Evolutionary conservation across 1,140 invertebrate species (phyloP).

Genomic region (Aplysia californica): DNA sequence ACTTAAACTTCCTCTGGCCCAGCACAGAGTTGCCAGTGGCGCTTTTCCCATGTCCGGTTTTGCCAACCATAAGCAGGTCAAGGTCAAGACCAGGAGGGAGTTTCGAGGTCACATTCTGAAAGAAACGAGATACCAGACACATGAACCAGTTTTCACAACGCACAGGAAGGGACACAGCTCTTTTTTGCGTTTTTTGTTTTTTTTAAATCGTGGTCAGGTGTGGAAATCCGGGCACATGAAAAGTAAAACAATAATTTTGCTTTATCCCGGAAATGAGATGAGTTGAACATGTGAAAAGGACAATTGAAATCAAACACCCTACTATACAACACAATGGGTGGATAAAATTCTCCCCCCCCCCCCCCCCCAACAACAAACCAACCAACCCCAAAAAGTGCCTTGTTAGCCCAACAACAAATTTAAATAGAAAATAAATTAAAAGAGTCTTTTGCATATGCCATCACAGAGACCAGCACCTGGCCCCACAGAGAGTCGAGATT

Average conservation of each 20-base stretch:
- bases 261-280: background rate
- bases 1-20: conserved; percentile 22
- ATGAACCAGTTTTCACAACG: background rate
- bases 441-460: no score
- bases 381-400: no score
- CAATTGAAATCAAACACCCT: background rate
- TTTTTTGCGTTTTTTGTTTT: no score
- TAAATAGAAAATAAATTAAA: no score
- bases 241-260: background rate
- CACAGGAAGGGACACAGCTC: background rate
- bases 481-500: no score
- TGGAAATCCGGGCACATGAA: background rate
- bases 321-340: no score
- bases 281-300: background rate
- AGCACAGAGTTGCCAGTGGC: conserved; percentile 38
- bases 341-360: no score
- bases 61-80: conserved; percentile 34
- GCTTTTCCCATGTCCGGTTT: conserved; percentile 44
- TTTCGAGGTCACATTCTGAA: conserved; percentile 10
- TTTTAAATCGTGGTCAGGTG: no score
- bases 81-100: conserved; percentile 16
- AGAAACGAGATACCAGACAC: background rate
- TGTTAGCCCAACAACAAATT: no score
- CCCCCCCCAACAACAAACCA: no score
- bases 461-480: no score